phyloP scores from a whole-genome alignment of 2,113 vertebrate species.

The Corvus hawaiiensis region DNA sequence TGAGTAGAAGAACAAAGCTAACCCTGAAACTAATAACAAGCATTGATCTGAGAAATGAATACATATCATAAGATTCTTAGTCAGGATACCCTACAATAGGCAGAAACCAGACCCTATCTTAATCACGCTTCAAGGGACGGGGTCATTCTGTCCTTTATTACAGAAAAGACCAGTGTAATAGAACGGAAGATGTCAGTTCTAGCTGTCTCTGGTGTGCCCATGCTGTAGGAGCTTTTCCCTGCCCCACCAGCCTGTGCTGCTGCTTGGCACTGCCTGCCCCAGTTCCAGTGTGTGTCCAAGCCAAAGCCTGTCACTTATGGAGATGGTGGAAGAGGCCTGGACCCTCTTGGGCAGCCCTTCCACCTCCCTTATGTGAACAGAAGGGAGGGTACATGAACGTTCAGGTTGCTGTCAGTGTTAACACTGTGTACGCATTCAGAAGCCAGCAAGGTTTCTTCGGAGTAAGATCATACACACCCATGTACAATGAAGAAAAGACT shows the following conservation, averaged over 20 bases:
- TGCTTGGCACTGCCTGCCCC: fast-evolving
- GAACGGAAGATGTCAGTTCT: neutral
- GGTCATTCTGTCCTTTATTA: neutral
- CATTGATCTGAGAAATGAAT: constrained; percentile 34
- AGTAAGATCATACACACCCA: neutral
- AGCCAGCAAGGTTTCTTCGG: neutral
- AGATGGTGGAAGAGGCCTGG: fast-evolving
- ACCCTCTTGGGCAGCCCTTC: fast-evolving
- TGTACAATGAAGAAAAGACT: neutral
- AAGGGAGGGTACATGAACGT: neutral
- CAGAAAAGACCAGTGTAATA: neutral
- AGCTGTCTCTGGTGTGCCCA: neutral
- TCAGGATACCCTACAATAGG: neutral
- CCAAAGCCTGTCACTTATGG: fast-evolving
- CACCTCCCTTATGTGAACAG: neutral
- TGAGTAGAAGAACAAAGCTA: neutral
- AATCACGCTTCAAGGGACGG: neutral
- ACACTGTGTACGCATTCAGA: neutral
- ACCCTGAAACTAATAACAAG: neutral
- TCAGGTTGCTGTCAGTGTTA: neutral
- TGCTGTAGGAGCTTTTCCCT: neutral
- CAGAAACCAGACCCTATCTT: neutral
- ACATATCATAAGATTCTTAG: neutral
- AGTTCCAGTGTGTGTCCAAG: fast-evolving
- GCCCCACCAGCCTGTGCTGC: neutral